A percentile compares a stretch with the other conserved stretches of the same genome.
phyloP scores from a whole-genome alignment of 53 echinoderm and acorn worm genomes.

The Henricia sp. region DNA sequence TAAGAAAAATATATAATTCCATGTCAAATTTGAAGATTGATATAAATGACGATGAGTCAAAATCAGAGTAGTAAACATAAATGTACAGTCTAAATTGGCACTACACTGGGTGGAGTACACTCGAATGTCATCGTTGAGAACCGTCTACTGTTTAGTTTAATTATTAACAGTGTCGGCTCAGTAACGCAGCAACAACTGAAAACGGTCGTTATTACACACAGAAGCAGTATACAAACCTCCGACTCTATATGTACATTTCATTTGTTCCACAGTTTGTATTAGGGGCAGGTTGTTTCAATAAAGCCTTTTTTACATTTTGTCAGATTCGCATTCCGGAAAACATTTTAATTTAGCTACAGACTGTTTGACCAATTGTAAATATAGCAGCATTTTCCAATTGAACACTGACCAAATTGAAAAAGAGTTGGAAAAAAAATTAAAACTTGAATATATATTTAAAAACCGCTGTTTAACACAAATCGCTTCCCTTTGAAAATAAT shows the following conservation, averaged over 20 bases:
- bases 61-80: slow-evolving; percentile 2
- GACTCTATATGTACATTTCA: neutral
- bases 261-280: neutral
- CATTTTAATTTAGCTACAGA: no score
- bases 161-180: neutral
- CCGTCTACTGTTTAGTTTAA: slow-evolving; percentile 10
- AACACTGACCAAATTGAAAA: no score
- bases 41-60: neutral
- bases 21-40: slow-evolving; percentile 8
- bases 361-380: no score
- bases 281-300: neutral
- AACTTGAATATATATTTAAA: no score
- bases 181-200: neutral
- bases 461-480: no score
- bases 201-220: neutral
- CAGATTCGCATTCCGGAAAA: neutral
- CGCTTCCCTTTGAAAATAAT: no score
- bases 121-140: slow-evolving; percentile 2
- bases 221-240: no score
- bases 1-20: neutral
- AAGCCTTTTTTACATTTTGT: neutral
- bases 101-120: neutral
- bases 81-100: neutral
- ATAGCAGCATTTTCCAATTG: no score
- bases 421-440: no score